Percentiles rank a stretch among this genome's conserved stretches.
phyloP scores from a whole-genome alignment of 2,113 vertebrate species.

The Piprites chloris region DNA sequence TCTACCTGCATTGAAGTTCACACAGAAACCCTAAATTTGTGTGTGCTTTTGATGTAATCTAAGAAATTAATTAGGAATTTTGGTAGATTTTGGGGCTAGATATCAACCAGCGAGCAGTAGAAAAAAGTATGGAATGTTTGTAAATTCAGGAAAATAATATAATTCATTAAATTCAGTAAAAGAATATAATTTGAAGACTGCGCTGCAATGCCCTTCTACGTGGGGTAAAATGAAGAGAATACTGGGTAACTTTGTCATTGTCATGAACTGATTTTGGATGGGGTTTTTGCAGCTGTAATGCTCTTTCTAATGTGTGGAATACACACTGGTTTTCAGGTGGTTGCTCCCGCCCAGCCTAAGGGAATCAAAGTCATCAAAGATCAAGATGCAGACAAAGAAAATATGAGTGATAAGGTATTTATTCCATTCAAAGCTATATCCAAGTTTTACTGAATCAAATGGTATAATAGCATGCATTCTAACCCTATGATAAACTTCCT shows the following conservation, averaged over 20 bases:
- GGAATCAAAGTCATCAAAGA: conserved; percentile 36
- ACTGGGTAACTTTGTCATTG: neutral
- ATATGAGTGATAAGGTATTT: conserved; percentile 68
- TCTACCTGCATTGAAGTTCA: neutral
- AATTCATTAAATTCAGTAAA: neutral
- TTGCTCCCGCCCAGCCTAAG: conserved; percentile 48
- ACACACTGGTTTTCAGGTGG: conserved; percentile 44
- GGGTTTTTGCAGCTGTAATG: neutral
- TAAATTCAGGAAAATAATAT: neutral
- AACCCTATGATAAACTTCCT: neutral
- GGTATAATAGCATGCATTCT: neutral
- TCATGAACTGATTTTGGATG: neutral
- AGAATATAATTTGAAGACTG: neutral
- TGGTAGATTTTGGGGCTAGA: neutral
- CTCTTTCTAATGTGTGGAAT: neutral
- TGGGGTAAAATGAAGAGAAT: neutral
- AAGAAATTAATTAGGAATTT: neutral
- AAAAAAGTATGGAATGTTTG: neutral
- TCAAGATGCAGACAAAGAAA: conserved; percentile 36
- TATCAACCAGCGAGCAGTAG: neutral
- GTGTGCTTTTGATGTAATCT: neutral
- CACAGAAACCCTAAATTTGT: neutral
- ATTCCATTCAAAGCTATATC: neutral
- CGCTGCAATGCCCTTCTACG: neutral
- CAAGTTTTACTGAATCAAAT: neutral